Conservation (phyloP, 2,797 vertebrate species). For the Megalops cyprinoides region DNA sequence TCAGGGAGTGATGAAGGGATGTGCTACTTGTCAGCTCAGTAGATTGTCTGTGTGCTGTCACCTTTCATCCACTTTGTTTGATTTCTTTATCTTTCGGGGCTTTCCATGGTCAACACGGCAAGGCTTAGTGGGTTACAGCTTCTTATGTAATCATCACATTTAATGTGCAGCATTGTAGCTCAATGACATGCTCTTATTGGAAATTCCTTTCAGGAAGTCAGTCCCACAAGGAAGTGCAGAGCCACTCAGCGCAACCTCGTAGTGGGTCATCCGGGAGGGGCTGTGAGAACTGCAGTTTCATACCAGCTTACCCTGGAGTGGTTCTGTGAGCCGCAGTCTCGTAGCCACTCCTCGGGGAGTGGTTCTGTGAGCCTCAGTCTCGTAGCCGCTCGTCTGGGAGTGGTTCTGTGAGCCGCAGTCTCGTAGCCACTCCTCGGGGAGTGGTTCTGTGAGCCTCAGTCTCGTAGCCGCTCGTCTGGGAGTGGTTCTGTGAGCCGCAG, state of each 20-base stretch:
- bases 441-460: too few relatives aligned
- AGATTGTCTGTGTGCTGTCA: background rate
- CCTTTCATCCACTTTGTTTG: background rate
- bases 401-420: too few relatives aligned
- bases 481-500: too few relatives aligned
- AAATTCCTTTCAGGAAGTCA: background rate
- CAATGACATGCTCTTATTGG: background rate
- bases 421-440: too few relatives aligned
- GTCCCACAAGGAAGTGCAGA: background rate
- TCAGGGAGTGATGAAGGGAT: background rate
- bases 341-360: too few relatives aligned
- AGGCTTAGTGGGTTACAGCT: background rate
- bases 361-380: background rate
- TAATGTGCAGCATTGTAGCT: background rate
- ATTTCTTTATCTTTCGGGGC: background rate
- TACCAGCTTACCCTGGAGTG: too few relatives aligned
- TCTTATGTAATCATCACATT: background rate
- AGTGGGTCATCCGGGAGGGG: background rate
- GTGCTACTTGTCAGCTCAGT: background rate
- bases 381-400: too few relatives aligned
- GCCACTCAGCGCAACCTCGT: background rate
- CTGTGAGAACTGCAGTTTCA: background rate
- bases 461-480: too few relatives aligned
- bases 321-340: too few relatives aligned
- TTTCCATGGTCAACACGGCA: background rate